phyloP scores from a whole-genome alignment of 2,113 vertebrate genomes.

The Procavia capensis region DNA sequence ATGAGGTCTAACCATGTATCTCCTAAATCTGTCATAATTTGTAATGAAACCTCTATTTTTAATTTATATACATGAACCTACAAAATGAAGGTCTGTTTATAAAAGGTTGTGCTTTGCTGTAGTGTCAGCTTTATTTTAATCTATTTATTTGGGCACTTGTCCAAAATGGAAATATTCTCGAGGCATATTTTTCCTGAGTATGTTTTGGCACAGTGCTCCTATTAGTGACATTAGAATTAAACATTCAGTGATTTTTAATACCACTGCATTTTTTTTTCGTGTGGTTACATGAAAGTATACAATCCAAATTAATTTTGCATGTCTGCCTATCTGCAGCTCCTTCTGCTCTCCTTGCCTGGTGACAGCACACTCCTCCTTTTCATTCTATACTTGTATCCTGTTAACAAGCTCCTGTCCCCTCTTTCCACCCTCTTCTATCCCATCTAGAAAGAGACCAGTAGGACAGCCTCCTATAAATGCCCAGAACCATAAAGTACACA shows the following conservation, averaged over 20 bases:
- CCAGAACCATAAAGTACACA: too few species aligned
- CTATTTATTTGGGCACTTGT: conserved; percentile 35
- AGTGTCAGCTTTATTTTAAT: neutral
- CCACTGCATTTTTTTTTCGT: conserved; percentile 64
- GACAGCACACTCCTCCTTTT: too few species aligned
- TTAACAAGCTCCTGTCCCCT: too few species aligned
- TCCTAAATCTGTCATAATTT: neutral
- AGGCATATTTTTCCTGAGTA: conserved; percentile 40
- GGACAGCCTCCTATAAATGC: too few species aligned
- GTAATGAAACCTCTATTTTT: neutral
- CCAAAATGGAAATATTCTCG: neutral
- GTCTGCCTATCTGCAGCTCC: too few species aligned
- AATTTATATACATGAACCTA: neutral
- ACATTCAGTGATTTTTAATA: conserved; percentile 63
- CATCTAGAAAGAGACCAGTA: too few species aligned
- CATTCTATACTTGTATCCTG: too few species aligned
- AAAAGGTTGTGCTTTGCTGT: neutral
- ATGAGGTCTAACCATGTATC: neutral
- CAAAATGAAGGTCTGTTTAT: neutral
- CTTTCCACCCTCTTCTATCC: too few species aligned
- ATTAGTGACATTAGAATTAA: conserved; percentile 60
- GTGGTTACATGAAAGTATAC: too few species aligned
- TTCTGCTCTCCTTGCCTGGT: too few species aligned
- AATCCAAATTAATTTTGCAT: too few species aligned
- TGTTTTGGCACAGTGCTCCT: neutral